Percentiles rank a stretch among this genome's conserved stretches.
Evolutionary conservation across 2,113 vertebrate genomes (phyloP).

Genomic region (Pseudorasbora parva): DNA sequence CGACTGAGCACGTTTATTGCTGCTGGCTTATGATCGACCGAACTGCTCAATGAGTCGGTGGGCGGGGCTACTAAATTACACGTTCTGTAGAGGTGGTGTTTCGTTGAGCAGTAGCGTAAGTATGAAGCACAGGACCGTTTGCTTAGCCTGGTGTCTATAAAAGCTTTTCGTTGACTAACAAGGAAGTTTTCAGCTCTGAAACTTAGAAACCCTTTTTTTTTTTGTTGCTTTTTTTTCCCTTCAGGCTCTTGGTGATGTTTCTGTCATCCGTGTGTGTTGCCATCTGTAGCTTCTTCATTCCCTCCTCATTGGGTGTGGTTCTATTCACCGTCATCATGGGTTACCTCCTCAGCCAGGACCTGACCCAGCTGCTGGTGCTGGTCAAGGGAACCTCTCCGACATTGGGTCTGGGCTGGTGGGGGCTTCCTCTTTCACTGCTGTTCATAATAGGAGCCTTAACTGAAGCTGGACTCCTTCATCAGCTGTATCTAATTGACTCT

Average conservation of each 20-base stretch:
- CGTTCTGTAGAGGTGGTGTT: too few species aligned
- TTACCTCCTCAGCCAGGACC: constrained; percentile 92
- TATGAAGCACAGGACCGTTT: too few species aligned
- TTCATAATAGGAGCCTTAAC: constrained; percentile 79
- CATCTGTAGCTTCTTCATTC: constrained; percentile 89
- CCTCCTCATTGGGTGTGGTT: constrained; percentile 85
- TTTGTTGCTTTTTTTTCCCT: too few species aligned
- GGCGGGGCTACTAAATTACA: too few species aligned
- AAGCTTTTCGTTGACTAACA: too few species aligned
- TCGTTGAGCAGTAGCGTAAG: too few species aligned
- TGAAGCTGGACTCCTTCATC: constrained; percentile 87
- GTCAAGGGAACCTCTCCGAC: constrained; percentile 67
- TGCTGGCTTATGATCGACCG: too few species aligned
- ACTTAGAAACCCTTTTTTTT: too few species aligned
- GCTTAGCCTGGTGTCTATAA: too few species aligned
- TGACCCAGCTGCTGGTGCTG: constrained; percentile 80
- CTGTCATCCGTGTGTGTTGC: constrained; percentile 82
- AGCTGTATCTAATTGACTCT: constrained; percentile 66
- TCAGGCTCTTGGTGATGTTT: constrained; percentile 93
- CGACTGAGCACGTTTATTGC: too few species aligned
- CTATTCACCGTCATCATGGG: constrained; percentile 91
- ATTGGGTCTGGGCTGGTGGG: constrained; percentile 80
- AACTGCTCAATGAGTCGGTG: too few species aligned
- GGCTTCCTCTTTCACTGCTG: constrained; percentile 79
- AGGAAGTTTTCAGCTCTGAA: too few species aligned